phyloP scores from a whole-genome alignment of 1,140 invertebrate species.

The Bombus polaris region DNA sequence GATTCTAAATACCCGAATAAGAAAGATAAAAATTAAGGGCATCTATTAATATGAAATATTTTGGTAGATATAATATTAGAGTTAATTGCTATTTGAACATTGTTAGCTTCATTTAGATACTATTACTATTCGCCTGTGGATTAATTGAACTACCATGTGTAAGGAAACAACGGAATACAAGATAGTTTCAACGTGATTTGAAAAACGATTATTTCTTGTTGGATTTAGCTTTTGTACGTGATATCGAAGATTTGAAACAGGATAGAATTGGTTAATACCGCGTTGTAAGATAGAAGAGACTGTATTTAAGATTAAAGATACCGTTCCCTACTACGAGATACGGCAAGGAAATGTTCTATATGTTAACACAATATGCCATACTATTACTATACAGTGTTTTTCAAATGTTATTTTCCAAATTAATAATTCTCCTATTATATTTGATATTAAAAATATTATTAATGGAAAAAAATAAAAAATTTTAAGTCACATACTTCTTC shows the following conservation, averaged over 20 bases:
- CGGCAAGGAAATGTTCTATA: background rate
- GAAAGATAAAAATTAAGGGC: too few relatives aligned
- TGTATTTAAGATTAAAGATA: background rate
- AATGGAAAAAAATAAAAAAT: too few relatives aligned
- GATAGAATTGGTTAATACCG: slow-evolving; percentile 2
- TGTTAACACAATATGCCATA: too few relatives aligned
- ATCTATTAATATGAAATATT: too few relatives aligned
- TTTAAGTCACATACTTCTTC: too few relatives aligned
- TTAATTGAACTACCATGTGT: too few relatives aligned
- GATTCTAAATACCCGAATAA: too few relatives aligned
- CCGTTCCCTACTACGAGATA: background rate
- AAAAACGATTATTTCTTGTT: background rate
- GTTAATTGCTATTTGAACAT: too few relatives aligned
- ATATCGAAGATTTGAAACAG: background rate
- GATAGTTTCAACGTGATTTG: background rate
- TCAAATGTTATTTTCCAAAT: background rate
- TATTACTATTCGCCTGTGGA: too few relatives aligned
- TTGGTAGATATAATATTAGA: too few relatives aligned
- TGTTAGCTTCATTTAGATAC: background rate
- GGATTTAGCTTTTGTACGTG: background rate
- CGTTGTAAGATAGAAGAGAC: background rate
- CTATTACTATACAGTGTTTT: background rate
- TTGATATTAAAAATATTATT: too few relatives aligned
- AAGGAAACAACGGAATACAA: background rate
- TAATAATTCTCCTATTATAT: too few relatives aligned